Evolutionary conservation across 92 coral and sea anemone species (phyloP), one percentile per base, ranked within the genome.

Genomic region (Heteractis magnifica): DNA sequence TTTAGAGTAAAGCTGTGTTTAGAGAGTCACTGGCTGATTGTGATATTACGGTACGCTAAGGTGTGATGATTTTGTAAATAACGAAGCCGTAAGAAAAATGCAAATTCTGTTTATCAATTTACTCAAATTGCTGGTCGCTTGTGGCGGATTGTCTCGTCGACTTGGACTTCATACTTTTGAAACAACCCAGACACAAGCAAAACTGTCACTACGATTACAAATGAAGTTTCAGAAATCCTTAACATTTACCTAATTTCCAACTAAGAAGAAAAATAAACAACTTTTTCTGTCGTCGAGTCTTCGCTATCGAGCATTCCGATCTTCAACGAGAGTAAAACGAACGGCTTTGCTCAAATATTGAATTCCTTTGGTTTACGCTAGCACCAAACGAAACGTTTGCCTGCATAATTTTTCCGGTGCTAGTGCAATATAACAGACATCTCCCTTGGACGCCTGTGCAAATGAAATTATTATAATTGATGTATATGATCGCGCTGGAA

Each of bases 391-490:
- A 48, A 20, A 23, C 73, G 12, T 20, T 68, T 68, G 20, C 49
- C 9, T 6, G 55, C 9, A 52, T 75, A 10, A 75, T 49, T 49
- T 9, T 75, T 49, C 59, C 79, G 59, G 59, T 49, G n/a, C 11
- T 49, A 75, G 59, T 49, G 26, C 23, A 49, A 75, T 14, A 64
- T 10, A 82, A 76, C 55, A 44, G 65, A 81, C 71, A 83, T 51
- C 80, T 77, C 87, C 83, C 59, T 60, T 70, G 87, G 71, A 83
- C 21, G 76, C 62, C 77, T 81, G 21, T 81, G 52, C 10, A 55
- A 49, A 20, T 81, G 19, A 50, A 70, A 51, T 72, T 70, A 16
- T 20, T 19, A 76, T 55, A 10, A 62, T 16, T 23, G 70, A 18
- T 18, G 14, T n/a, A 51, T 75, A 51, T 51, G 77, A 80, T 49